Evolutionary conservation across 2,888 invertebrate genomes (phyloP).

Genomic region (Epirrhoe tristata): DNA sequence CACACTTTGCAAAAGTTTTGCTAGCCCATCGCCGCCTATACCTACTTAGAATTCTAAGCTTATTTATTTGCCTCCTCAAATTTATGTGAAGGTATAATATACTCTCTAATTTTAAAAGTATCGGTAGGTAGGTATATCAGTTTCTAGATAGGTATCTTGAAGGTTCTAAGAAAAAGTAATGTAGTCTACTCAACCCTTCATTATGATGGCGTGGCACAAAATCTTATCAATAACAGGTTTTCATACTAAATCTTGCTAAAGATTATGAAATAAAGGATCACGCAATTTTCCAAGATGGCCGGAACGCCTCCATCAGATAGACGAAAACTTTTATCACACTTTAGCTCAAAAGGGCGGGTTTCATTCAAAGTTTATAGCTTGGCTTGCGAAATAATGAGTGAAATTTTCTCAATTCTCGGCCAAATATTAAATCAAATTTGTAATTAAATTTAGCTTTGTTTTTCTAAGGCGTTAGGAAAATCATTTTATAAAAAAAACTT

Average conservation of each 20-base stretch:
- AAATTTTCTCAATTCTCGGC: conserved; percentile 51
- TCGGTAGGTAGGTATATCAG: neutral
- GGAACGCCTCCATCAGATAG: conserved; percentile 53
- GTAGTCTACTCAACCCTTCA: conserved; percentile 7
- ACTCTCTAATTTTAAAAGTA: too few relatives aligned
- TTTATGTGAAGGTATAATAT: too few relatives aligned
- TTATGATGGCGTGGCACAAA: conserved; percentile 17
- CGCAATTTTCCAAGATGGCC: conserved; percentile 54
- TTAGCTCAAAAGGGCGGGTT: conserved; percentile 48
- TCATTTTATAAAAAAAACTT: conserved; percentile 33
- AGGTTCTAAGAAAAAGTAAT: conserved; percentile 2
- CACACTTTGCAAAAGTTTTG: too few relatives aligned
- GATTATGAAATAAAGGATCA: conserved; percentile 43
- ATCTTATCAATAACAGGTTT: conserved; percentile 31
- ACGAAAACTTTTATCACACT: conserved; percentile 63
- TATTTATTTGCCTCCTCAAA: too few relatives aligned
- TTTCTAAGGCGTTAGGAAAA: conserved; percentile 24
- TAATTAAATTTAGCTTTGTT: conserved; percentile 45
- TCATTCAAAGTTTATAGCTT: conserved; percentile 51
- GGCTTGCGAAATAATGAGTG: conserved; percentile 54
- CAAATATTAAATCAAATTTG: conserved; percentile 48
- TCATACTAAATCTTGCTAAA: conserved; percentile 30
- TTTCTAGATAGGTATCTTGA: neutral
- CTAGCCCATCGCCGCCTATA: too few relatives aligned
- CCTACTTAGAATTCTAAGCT: too few relatives aligned